A percentile compares a stretch with the other conserved stretches of the same genome.
phyloP scores from a whole-genome alignment of 1,140 invertebrate species.

The Heterodera schachtii region DNA sequence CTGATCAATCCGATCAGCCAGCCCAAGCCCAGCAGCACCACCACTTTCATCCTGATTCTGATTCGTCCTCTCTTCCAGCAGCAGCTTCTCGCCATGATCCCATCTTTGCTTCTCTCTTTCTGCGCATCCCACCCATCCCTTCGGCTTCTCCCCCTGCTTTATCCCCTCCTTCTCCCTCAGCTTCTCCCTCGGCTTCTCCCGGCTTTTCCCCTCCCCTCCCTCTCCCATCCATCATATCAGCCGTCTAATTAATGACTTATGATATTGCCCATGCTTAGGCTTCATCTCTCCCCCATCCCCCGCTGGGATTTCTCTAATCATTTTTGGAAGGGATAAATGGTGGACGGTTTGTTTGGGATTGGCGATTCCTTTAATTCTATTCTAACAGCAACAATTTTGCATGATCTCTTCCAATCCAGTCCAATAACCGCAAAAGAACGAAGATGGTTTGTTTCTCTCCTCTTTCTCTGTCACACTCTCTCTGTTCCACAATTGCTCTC shows the following conservation, averaged over 20 bases:
- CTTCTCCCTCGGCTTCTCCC: not conserved
- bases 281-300: not conserved
- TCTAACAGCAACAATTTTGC: too few relatives aligned
- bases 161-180: not conserved
- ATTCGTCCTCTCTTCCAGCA: not conserved
- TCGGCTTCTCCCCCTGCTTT: not conserved
- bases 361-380: not conserved
- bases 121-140: not conserved
- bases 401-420: too few relatives aligned
- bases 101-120: too few relatives aligned
- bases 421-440: too few relatives aligned
- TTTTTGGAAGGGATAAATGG: not conserved
- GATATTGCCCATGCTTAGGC: not conserved
- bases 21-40: not conserved
- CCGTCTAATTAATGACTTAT: not conserved
- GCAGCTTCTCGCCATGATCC: not conserved
- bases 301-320: not conserved
- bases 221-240: not conserved
- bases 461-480: too few relatives aligned
- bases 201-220: not conserved
- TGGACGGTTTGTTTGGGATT: not conserved
- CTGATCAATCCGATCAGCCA: not conserved
- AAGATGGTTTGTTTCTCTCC: too few relatives aligned
- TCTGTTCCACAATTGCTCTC: too few relatives aligned
- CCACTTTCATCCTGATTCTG: not conserved